Base-by-base conservation (phyloP, 2,888 invertebrate genomes). In the Pemphredon lugubris region DNA sequence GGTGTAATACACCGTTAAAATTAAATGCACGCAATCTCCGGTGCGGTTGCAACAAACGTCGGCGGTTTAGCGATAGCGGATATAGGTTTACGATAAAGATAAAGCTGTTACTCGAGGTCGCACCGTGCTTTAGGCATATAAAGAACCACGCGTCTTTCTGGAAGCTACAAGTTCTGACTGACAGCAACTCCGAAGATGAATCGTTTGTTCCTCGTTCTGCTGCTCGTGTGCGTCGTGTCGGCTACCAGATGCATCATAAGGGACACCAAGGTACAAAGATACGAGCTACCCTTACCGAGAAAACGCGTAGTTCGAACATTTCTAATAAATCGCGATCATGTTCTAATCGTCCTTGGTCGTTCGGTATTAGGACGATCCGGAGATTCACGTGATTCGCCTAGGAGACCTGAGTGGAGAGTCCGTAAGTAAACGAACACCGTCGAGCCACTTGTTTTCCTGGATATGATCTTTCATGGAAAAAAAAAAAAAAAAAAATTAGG, bases 291-390 rank as follows among this genome's bases (percentile, higher is more conserved):
- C 26, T 63, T 80, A 51, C 75, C 78, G 37, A 42, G 16, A 21
- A 66, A 55, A 44, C 73, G 64, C 34, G 50, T 68, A 21, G 47
- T 71, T 32, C 60, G 59, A 42, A 54, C 63, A 48, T 45, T 77
- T 20, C 37, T 73, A 48, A 18, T 73, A 54, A 69, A 67, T 66
- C 75, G 75, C 40, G 61, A 82, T 64, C 73, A 74, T 53, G 66
- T 84, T 76, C 30, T 85, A 81, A 85, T 86, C 66, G 66, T 73
- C 44, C 64, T 83, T 80, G 79, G 73, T 74, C 67, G 66, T 80
- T 79, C 77, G 65, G 16, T 72, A 76, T 60, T 74, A 86, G 85
- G 83, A 75, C 58, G 67, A 77, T 9, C 75, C 79, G 51, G 77
- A 84, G 16, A 70, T 84, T 39, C 84, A 69, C 57, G 75, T 86